Evolutionary conservation across 2,113 vertebrate genomes (phyloP).

Genomic region (Burhinus bistriatus): DNA sequence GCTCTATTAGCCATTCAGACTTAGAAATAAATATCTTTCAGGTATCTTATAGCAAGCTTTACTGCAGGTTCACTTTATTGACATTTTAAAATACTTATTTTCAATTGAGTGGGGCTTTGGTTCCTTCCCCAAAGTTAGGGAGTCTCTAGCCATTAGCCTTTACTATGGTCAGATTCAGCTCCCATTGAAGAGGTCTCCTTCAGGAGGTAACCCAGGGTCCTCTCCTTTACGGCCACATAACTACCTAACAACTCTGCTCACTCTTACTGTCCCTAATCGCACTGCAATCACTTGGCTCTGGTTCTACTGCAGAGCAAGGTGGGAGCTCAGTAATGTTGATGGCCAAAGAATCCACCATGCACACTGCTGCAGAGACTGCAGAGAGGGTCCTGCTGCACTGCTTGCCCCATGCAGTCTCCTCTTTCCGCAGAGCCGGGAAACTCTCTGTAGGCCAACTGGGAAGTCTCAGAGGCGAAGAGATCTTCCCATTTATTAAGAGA

Average conservation of each 20-base stretch:
- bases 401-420: fast-evolving
- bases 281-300: neutral
- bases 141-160: neutral
- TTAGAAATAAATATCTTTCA: neutral
- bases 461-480: neutral
- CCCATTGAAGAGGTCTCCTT: neutral
- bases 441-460: neutral
- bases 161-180: neutral
- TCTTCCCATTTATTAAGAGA: neutral
- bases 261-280: neutral
- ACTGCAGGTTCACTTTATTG: neutral
- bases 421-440: neutral
- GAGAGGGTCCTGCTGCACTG: neutral
- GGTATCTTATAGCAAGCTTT: neutral
- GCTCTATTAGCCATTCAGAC: neutral
- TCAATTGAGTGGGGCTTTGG: neutral
- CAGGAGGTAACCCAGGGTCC: neutral
- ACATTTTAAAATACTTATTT: neutral
- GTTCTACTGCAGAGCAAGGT: neutral
- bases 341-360: neutral
- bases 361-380: fast-evolving
- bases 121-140: neutral
- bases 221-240: neutral
- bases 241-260: neutral
- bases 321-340: neutral